Conservation (phyloP, 2,888 invertebrate species). For the Eupithecia exiguata region DNA sequence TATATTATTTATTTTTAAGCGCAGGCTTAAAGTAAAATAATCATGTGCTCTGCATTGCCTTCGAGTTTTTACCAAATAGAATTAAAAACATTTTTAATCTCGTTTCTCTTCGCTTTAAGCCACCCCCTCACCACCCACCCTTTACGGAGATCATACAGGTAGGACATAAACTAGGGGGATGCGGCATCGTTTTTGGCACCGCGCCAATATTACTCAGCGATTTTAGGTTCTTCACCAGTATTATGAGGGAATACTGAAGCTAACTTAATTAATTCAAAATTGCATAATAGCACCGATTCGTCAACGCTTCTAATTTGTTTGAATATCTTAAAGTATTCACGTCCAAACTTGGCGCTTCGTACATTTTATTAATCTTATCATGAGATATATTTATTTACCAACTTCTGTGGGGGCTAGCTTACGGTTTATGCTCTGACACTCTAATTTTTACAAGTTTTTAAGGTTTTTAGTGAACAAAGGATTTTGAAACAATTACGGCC, state of each 20-base stretch:
- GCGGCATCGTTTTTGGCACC: constrained; percentile 32
- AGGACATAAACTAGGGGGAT: constrained; percentile 36
- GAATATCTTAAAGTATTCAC: neutral
- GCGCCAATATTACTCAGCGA: constrained; percentile 20
- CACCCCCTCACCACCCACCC: neutral
- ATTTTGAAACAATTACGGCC: neutral
- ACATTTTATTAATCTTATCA: neutral
- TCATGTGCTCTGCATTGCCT: neutral
- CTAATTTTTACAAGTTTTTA: too few species aligned
- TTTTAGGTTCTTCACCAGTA: neutral
- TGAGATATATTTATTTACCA: neutral
- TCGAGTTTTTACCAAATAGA: neutral
- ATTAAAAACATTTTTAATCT: constrained; percentile 13
- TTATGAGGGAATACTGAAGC: neutral
- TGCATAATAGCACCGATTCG: neutral
- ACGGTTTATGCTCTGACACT: neutral
- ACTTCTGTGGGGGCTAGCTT: neutral
- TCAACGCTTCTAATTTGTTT: neutral
- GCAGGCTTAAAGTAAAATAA: neutral
- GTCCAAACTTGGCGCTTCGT: neutral
- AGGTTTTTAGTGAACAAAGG: neutral
- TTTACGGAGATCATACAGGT: constrained; percentile 34
- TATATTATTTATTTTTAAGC: too few species aligned
- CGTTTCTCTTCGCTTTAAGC: neutral
- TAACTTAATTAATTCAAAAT: neutral